Percentiles rank a stretch among this genome's conserved stretches.
phyloP scores from a whole-genome alignment of 2,888 invertebrate genomes.

The Drosophila neonasuta region DNA sequence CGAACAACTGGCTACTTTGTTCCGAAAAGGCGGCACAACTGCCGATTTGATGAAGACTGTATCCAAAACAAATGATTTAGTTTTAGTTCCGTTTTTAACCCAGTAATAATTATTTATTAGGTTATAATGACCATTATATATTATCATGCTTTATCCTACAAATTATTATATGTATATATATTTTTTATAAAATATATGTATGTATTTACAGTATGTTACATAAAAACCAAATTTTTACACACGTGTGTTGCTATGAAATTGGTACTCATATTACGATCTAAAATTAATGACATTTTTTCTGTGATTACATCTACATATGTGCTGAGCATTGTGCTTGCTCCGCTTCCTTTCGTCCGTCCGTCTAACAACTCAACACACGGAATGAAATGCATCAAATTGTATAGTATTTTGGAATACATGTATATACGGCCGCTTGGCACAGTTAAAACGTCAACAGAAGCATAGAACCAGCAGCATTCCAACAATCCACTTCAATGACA shows the following conservation, averaged over 20 bases:
- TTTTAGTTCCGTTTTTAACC: not conserved
- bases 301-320: conserved; percentile 19
- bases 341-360: conserved; percentile 10
- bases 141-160: conserved; percentile 22
- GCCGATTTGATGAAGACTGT: too few relatives aligned
- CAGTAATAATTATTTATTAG: conserved; percentile 4
- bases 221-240: conserved; percentile 44
- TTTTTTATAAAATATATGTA: conserved; percentile 55
- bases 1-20: not conserved
- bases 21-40: too few relatives aligned
- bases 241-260: conserved; percentile 10
- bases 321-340: conserved; percentile 19
- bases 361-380: conserved; percentile 46
- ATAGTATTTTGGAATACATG: conserved; percentile 59
- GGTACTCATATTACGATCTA: conserved; percentile 17
- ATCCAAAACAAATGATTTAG: not conserved
- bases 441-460: conserved; percentile 8
- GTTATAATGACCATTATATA: conserved; percentile 6
- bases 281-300: conserved; percentile 28
- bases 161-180: conserved; percentile 15
- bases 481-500: conserved; percentile 3
- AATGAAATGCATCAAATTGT: conserved; percentile 68
- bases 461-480: conserved; percentile 5
- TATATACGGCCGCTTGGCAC: conserved; percentile 25
- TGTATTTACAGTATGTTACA: conserved; percentile 49